phyloP scores from a whole-genome alignment of 2,113 vertebrate species.

The Atrichornis clamosus region DNA sequence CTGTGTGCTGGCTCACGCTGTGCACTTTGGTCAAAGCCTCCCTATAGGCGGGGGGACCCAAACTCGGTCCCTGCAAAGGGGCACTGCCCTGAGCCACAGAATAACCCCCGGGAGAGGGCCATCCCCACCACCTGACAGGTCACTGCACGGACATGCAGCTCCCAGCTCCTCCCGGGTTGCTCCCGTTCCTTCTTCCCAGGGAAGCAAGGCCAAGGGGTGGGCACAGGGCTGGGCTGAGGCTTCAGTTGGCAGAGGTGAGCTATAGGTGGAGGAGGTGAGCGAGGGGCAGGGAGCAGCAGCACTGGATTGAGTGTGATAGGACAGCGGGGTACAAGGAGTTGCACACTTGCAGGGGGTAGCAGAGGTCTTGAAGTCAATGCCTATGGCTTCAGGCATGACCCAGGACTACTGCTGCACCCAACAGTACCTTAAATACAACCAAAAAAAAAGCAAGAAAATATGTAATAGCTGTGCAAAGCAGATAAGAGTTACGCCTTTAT shows the following conservation, averaged over 20 bases:
- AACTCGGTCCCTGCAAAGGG: not conserved
- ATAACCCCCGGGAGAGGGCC: too few relatives aligned
- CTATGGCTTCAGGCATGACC: not conserved
- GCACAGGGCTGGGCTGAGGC: not conserved
- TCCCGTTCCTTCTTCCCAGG: fast-evolving
- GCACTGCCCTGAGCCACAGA: not conserved
- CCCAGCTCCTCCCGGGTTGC: not conserved
- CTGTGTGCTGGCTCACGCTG: not conserved
- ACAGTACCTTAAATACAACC: not conserved
- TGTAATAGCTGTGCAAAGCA: not conserved
- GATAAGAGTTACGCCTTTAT: not conserved
- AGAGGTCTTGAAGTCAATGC: not conserved
- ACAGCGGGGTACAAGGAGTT: not conserved
- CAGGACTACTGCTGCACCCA: not conserved
- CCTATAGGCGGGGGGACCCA: fast-evolving
- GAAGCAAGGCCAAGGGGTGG: not conserved
- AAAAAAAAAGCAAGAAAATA: not conserved
- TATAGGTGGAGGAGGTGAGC: not conserved
- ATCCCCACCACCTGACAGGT: not conserved
- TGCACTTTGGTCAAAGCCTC: not conserved
- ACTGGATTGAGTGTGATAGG: fast-evolving
- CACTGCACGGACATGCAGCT: not conserved
- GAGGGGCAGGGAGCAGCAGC: not conserved
- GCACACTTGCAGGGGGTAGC: not conserved
- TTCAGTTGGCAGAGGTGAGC: not conserved